Conservation (phyloP, 2,797 vertebrate species). For the Platalea minor region DNA sequence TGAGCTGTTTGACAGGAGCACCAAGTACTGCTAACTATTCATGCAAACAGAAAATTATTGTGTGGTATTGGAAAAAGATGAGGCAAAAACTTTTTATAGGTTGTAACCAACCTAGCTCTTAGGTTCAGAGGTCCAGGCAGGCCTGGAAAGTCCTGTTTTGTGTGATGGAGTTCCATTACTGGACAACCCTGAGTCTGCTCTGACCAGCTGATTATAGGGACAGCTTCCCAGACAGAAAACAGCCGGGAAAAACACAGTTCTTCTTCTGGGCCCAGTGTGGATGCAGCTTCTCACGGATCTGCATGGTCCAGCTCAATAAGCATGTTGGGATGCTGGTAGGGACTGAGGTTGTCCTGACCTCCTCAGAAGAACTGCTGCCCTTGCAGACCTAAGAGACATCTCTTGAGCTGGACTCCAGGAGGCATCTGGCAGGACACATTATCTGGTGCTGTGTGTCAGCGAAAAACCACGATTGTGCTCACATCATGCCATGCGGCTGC, state of each 20-base stretch:
- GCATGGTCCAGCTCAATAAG: neutral
- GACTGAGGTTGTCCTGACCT: neutral
- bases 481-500: accelerated
- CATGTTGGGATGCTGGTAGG: neutral
- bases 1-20: neutral
- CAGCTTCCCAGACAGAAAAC: neutral
- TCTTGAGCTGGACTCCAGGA: neutral
- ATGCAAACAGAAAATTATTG: neutral
- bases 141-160: neutral
- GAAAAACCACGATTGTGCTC: too few species aligned
- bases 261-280: neutral
- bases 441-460: neutral
- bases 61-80: neutral
- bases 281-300: neutral
- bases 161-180: neutral
- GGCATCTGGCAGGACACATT: neutral
- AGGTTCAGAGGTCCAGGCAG: neutral
- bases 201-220: neutral
- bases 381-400: accelerated
- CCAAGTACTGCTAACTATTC: neutral
- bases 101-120: neutral
- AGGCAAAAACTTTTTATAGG: neutral
- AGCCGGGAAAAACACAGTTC: neutral
- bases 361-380: neutral
- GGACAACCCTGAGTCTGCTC: neutral